Base-by-base conservation (phyloP, 2,888 invertebrate species). In the Diarsia brunnea region DNA sequence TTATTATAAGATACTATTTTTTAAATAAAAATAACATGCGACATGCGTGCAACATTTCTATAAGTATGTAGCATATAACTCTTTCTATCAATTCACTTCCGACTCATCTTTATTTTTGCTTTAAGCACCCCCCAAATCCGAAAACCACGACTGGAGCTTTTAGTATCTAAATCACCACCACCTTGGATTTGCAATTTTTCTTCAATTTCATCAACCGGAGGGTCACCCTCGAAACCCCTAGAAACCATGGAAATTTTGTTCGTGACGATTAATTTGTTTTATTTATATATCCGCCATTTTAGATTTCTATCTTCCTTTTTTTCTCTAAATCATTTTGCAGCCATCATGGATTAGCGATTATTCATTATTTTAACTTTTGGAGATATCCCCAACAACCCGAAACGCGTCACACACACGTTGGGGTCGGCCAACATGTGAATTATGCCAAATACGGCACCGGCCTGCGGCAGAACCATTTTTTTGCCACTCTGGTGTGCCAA, bases 141-240 rank as follows among this genome's bases (percentile, higher is more conserved):
- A 73, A 65, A 51, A 14, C 65, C 51, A 38, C 51, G 73, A 53
- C 10, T 19, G 47, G 27, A 58, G 61, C 14, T 65, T n/a, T 65
- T 79, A 5, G 0, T 38, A 47, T 60, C 73, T 47, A 65, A 38
- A 60, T 38, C 73, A 73, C 78, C 80, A 14, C 51, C 78, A 80
- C 51, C 73, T 47, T 65, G 73, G 38, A 60, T 73, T 80, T 78
- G 73, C 14, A 19, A 12, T 24, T 24, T 7, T 14, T 65, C 80
- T 80, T 73, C 73, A 60, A 21, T 58, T 64, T 73, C 80, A 31
- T 58, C 55, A 64, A 43, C 65, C 31, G 61, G 47, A 43, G 61
- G 47, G 21, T 81, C 75, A 51, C 75, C 75, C 43, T 73, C 79
- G 78, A 78, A 76, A 78, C 77, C 80, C 31, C 78, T 79, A 80